Percentiles rank a stretch among this genome's conserved stretches.
phyloP scores from a whole-genome alignment of 2,888 invertebrate genomes.

The Synergus gifuensis region DNA sequence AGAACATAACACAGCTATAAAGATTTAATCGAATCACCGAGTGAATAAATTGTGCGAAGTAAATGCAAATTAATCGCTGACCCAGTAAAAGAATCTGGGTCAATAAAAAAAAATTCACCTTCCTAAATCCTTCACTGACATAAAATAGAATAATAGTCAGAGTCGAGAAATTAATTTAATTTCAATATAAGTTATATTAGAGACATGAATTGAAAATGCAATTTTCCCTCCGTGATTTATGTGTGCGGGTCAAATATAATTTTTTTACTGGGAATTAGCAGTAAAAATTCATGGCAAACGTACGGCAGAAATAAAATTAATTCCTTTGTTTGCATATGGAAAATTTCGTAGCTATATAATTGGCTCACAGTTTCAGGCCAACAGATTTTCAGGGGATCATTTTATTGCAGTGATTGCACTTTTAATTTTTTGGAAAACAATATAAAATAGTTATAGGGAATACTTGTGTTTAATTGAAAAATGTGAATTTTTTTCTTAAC shows the following conservation, averaged over 20 bases:
- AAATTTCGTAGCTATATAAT: conserved; percentile 31
- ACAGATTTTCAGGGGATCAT: background rate
- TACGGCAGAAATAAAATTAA: conserved; percentile 22
- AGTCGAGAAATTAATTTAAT: conserved; percentile 13
- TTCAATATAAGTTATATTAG: conserved; percentile 1
- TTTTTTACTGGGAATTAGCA: conserved; percentile 19
- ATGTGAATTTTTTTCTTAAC: background rate
- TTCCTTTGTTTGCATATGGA: conserved; percentile 32
- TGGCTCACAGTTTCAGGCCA: background rate
- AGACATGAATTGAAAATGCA: conserved; percentile 25
- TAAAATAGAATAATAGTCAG: background rate
- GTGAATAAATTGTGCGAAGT: background rate
- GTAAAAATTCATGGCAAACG: conserved; percentile 21
- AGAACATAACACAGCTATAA: background rate
- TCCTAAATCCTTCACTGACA: background rate
- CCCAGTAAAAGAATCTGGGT: background rate
- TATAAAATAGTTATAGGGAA: background rate
- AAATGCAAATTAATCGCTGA: background rate
- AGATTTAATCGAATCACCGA: background rate
- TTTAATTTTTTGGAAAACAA: background rate
- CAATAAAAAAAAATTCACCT: background rate
- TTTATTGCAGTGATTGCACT: background rate
- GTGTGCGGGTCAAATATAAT: conserved; percentile 17
- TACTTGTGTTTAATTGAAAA: background rate
- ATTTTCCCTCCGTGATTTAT: conserved; percentile 22